Evolutionary conservation across 2,888 invertebrate genomes (phyloP), one percentile per base, ranked within the genome.

Genomic region (Epirrita christyi): DNA sequence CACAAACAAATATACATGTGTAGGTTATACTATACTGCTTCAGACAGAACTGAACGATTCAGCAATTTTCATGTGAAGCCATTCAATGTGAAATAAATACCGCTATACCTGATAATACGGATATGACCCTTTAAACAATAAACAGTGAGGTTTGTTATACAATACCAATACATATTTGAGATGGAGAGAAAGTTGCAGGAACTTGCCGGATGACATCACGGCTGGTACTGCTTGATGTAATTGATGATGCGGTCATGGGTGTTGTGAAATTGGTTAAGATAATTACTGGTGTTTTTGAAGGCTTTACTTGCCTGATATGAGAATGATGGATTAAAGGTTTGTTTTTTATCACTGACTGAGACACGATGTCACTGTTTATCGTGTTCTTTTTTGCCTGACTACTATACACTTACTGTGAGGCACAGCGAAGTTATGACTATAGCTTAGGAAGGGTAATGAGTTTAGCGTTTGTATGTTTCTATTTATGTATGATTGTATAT

Each of bases 201-300:
- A 74, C 85, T 75, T 70, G 81, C 77, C 65, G 43, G 66, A 65
- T 81, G 86, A 83, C 78, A 77, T 80, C 81, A 80, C 50, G 58
- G 64, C 62, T 57, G 64, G 63, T 64, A 57, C 66, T 56, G 61
- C 61, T 55, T 55, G 48, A 55, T 52, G 65, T 68, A 64, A 67
- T 67, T 64, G 64, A 67, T 64, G 62, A 59, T 55, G 66, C 63
- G 59, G 62, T 53, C 56, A 54, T 56, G 54, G 43, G 41, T 54
- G 53, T 64, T 63, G 55, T 61, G 53, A 60, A 61, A 63, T 61
- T 52, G 48, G 43, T 49, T 48, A 45, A 48, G 43, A 50, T 48
- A 47, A 55, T 55, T 48, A 59, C 15, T 58, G 28, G 45, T 40
- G 45, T 44, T 40, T 48, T 47, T 57, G 15, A 46, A 47, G 44